Conservation (phyloP, 2,113 vertebrate genomes). For the Triplophysa siluroides region DNA sequence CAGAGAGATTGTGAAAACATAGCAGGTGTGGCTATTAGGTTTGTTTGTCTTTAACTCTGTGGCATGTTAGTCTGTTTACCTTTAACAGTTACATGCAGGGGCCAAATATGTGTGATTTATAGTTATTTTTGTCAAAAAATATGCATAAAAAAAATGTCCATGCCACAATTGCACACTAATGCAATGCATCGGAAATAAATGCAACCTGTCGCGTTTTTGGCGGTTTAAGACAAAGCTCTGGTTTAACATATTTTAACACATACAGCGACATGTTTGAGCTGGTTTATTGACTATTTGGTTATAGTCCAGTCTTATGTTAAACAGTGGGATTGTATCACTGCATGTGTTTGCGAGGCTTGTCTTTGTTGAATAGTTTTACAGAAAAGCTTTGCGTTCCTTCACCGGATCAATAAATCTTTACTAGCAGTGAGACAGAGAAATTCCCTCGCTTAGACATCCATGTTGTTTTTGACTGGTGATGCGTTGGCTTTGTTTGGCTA, state of each 20-base stretch:
- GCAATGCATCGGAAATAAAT: too few relatives aligned
- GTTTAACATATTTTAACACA: background rate
- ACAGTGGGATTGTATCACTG: background rate
- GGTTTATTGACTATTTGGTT: background rate
- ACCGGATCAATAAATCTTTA: conserved; percentile 64
- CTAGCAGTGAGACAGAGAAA: conserved; percentile 34
- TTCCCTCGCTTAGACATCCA: background rate
- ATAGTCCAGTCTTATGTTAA: background rate
- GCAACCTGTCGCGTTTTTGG: too few relatives aligned
- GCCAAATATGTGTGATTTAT: too few relatives aligned
- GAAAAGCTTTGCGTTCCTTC: conserved; percentile 60
- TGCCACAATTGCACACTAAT: too few relatives aligned
- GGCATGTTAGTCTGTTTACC: background rate
- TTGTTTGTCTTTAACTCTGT: background rate
- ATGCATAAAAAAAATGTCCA: too few relatives aligned
- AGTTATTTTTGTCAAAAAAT: too few relatives aligned
- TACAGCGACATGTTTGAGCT: background rate
- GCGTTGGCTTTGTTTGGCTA: background rate
- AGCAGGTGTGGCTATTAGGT: background rate
- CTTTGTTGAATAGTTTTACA: conserved; percentile 55
- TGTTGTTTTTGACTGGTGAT: background rate
- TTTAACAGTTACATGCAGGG: background rate
- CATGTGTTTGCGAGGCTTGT: conserved; percentile 28
- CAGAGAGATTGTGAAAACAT: background rate
- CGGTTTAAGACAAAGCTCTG: too few relatives aligned